Percentiles rank a stretch among this genome's conserved stretches.
Conservation (phyloP, 2,797 vertebrate genomes). For the Merluccius polli region DNA sequence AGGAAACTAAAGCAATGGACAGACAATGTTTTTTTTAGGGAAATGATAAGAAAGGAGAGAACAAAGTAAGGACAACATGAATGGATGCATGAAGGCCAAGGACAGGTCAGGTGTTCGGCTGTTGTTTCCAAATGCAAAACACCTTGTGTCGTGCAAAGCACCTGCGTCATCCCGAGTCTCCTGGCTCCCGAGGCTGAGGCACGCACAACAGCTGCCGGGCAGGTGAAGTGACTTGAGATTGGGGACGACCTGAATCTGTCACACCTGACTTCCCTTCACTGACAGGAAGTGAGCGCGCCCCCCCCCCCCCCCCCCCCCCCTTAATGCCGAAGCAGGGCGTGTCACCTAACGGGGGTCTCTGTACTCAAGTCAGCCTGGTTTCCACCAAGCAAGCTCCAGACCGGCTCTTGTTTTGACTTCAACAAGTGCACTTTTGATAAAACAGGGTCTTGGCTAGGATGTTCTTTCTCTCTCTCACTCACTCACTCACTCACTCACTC, state of each 20-base stretch:
- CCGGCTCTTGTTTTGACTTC: not conserved
- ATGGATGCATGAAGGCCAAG: not conserved
- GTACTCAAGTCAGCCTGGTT: not conserved
- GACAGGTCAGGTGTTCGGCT: not conserved
- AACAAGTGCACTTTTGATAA: not conserved
- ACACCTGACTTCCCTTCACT: conserved; percentile 26
- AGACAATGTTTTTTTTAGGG: not conserved
- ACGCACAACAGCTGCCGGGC: too few species aligned
- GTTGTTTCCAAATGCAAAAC: not conserved
- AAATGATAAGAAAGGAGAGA: not conserved
- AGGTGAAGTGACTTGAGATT: not conserved
- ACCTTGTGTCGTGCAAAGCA: not conserved
- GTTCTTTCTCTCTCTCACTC: not conserved
- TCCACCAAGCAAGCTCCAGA: too few species aligned
- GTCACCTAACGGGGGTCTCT: too few species aligned
- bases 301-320: too few species aligned
- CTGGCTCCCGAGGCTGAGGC: too few species aligned
- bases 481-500: not conserved
- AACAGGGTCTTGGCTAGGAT: too few species aligned
- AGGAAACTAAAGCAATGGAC: not conserved
- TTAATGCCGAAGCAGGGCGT: not conserved
- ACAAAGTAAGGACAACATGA: not conserved
- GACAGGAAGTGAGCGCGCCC: conserved; percentile 8
- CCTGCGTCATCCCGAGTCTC: not conserved
- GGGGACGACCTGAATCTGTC: conserved; percentile 15